A percentile compares a stretch with the other conserved stretches of the same genome.
These are phyloP conservation scores for Timandra comae DNA, from an alignment of 2,888 invertebrate genomes.

Conservation along the genomic window DNA sequence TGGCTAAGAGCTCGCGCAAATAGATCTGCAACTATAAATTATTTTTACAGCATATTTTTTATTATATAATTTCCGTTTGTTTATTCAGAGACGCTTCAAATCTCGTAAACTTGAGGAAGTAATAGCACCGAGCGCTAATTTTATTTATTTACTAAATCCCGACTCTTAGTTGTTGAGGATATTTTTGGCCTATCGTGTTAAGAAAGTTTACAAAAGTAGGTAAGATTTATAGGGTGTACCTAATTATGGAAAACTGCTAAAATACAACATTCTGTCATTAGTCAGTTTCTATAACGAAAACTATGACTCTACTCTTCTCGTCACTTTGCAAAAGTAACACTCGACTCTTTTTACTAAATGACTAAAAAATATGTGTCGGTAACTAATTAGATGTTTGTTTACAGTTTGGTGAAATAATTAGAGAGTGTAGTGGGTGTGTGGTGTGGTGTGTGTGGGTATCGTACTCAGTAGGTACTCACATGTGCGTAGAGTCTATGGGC, in stretches of 20 bases:
- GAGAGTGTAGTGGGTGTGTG: not conserved
- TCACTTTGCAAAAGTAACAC: too few species aligned
- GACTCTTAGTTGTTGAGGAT: too few species aligned
- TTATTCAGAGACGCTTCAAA: slow-evolving; percentile 7
- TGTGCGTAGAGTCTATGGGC: slow-evolving; percentile 46
- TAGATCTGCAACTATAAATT: not conserved
- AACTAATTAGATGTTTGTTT: slow-evolving; percentile 11
- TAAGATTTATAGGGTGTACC: too few species aligned
- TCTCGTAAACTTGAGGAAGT: slow-evolving; percentile 9
- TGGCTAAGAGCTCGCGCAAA: too few species aligned
- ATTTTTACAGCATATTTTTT: slow-evolving; percentile 1
- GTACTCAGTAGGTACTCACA: slow-evolving; percentile 38
- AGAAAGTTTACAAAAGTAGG: too few species aligned
- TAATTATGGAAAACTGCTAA: too few species aligned
- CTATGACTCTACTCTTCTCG: too few species aligned
- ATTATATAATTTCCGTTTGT: slow-evolving; percentile 1
- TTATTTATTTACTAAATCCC: too few species aligned
- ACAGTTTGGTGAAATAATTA: not conserved
- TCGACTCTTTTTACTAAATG: too few species aligned
- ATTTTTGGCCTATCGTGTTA: too few species aligned
- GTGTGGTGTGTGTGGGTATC: not conserved
- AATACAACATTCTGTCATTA: too few species aligned
- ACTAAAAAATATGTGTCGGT: not conserved
- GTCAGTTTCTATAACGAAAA: too few species aligned
- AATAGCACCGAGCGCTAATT: slow-evolving; percentile 7